A percentile compares a stretch with the other conserved stretches of the same genome.
phyloP scores from a whole-genome alignment of 1,140 invertebrate species.

The Mya arenaria region DNA sequence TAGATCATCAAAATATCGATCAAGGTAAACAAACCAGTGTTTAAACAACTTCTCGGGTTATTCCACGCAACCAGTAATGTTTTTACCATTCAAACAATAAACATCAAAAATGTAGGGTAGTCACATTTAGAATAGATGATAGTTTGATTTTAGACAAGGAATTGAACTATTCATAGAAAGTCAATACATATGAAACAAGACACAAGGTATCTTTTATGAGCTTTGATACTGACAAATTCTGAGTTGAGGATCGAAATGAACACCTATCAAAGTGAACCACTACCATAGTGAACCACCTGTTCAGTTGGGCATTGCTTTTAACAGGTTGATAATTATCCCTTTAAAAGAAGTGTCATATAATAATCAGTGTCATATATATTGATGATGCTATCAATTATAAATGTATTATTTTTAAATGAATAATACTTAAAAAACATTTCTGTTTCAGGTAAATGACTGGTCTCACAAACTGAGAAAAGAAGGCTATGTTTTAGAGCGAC shows the following conservation, averaged over 20 bases:
- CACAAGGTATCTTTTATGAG: too few species aligned
- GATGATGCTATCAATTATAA: neutral
- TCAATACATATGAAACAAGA: too few species aligned
- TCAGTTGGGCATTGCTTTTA: neutral
- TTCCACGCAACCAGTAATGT: too few species aligned
- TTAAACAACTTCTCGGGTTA: too few species aligned
- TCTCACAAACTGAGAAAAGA: slow-evolving; percentile 96
- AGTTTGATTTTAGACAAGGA: too few species aligned
- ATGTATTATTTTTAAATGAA: neutral
- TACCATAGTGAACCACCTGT: neutral
- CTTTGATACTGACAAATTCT: too few species aligned
- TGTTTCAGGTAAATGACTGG: slow-evolving; percentile 95
- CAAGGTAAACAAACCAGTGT: too few species aligned
- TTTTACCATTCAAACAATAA: too few species aligned
- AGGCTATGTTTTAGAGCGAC: slow-evolving; percentile 94
- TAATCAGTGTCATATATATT: neutral
- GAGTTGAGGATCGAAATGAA: neutral
- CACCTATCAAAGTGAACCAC: neutral
- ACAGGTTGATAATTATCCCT: neutral
- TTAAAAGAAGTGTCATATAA: neutral
- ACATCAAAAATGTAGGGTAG: too few species aligned
- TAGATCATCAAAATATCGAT: too few species aligned
- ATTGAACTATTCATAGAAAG: too few species aligned
- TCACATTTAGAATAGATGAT: too few species aligned
- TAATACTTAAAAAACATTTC: slow-evolving; percentile 41